Evolutionary conservation across 2,113 vertebrate species (phyloP).

Genomic region (Lanius collurio): DNA sequence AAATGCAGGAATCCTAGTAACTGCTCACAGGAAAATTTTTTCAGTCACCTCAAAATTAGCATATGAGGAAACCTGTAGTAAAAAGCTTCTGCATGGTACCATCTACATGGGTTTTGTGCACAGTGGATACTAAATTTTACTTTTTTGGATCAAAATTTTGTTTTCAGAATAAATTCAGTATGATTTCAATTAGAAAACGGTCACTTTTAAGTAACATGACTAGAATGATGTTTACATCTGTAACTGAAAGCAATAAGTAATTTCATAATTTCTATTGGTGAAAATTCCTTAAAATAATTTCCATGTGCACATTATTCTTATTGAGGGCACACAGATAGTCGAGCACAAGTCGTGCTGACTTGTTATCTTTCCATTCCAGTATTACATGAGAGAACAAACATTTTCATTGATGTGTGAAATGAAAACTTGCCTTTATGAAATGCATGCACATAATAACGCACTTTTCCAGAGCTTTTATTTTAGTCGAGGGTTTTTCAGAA

Average conservation of each 20-base stretch:
- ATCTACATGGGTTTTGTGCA: background rate
- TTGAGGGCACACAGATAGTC: background rate
- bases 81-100: background rate
- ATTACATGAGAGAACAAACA: background rate
- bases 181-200: background rate
- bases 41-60: background rate
- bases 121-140: background rate
- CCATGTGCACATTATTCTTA: background rate
- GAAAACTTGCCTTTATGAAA: background rate
- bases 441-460: background rate
- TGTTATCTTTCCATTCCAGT: background rate
- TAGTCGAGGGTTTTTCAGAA: background rate
- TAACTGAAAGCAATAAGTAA: background rate
- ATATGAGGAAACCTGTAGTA: background rate
- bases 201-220: background rate
- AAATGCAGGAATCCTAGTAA: background rate
- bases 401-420: background rate
- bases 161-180: background rate
- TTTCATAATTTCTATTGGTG: background rate
- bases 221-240: background rate
- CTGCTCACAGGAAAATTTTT: background rate
- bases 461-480: background rate
- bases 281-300: background rate
- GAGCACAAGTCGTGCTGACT: background rate
- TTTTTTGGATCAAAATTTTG: background rate